phyloP scores from a whole-genome alignment of 2,888 invertebrate genomes.

The Drosophila kambysellisi region DNA sequence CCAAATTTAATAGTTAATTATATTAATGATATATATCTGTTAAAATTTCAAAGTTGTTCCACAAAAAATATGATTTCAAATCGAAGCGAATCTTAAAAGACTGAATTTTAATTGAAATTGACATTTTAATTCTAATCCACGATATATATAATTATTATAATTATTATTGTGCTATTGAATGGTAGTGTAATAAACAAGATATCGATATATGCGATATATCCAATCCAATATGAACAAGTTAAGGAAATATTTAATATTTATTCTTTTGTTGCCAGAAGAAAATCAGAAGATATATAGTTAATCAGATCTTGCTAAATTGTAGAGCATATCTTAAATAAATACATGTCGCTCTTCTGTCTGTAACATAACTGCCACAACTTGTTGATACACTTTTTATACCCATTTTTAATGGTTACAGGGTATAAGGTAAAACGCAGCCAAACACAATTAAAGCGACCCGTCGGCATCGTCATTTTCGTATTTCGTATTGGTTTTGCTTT shows the following conservation, averaged over 20 bases:
- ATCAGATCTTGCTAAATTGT: neutral
- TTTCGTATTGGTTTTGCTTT: constrained; percentile 38
- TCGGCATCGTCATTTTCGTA: constrained; percentile 43
- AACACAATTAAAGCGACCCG: constrained; percentile 72
- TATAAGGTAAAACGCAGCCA: constrained; percentile 33
- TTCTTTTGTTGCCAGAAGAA: neutral
- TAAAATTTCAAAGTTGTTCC: neutral
- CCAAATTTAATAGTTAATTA: neutral
- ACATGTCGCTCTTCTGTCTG: neutral
- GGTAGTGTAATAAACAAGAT: neutral
- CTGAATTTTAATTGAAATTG: neutral
- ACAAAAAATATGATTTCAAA: neutral
- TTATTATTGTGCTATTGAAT: neutral
- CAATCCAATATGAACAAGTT: neutral
- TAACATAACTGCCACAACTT: neutral
- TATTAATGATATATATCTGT: neutral
- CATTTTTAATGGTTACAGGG: constrained; percentile 5
- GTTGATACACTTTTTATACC: neutral
- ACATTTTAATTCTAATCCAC: accelerated
- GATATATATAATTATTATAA: neutral
- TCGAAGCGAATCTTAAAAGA: neutral
- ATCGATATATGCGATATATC: neutral
- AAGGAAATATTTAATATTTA: neutral
- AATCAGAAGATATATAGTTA: neutral
- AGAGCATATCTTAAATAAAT: accelerated